Conservation (phyloP, 2,797 vertebrate species). For the Fundulus diaphanus region DNA sequence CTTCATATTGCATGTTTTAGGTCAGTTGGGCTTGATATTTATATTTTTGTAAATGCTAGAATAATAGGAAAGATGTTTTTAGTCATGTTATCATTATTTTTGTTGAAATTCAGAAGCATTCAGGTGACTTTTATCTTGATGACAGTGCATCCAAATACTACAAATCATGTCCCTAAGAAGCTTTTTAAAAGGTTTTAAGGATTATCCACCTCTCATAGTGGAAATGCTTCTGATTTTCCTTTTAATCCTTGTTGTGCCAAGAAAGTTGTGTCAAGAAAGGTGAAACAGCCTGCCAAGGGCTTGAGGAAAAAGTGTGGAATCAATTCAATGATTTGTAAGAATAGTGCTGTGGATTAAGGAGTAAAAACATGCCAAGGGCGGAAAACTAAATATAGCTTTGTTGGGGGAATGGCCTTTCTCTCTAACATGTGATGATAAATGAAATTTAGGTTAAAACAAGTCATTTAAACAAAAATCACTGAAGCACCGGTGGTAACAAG, state of each 20-base stretch:
- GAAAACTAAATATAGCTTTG: neutral
- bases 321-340: neutral
- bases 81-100: neutral
- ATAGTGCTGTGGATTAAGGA: neutral
- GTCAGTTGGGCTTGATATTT: neutral
- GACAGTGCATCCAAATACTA: constrained; percentile 19
- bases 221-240: constrained; percentile 39
- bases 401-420: neutral
- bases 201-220: constrained; percentile 53
- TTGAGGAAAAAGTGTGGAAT: neutral
- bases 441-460: neutral
- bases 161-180: constrained; percentile 37
- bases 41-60: too few species aligned
- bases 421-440: neutral
- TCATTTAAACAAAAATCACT: neutral
- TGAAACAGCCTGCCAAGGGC: neutral
- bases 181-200: constrained; percentile 56
- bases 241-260: constrained; percentile 36
- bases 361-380: neutral
- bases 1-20: neutral
- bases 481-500: neutral
- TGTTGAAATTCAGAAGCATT: neutral
- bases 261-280: constrained; percentile 8
- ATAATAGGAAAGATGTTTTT: neutral
- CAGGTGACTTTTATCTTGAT: constrained; percentile 19